A percentile compares a stretch with the other conserved stretches of the same genome.
Conservation (phyloP, 2,113 vertebrate genomes). For the Eulemur rufifrons region DNA sequence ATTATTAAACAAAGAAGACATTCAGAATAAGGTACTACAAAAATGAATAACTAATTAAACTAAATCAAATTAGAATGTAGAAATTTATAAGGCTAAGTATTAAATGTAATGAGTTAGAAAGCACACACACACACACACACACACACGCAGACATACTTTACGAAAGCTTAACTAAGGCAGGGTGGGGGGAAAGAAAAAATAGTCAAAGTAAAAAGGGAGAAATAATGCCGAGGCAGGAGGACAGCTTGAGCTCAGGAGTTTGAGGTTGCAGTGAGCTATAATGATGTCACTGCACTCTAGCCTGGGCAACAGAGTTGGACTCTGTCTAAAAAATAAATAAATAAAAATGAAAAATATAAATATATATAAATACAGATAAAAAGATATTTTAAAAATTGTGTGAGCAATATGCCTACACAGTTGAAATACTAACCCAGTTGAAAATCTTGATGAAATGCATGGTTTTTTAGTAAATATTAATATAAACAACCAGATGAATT, state of each 20-base stretch:
- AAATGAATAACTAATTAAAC: not conserved
- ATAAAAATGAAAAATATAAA: no score
- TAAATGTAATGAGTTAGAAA: not conserved
- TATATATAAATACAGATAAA: conserved; percentile 1
- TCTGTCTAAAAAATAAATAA: no score
- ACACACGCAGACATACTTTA: not conserved
- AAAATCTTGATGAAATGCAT: not conserved
- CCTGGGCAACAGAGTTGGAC: no score
- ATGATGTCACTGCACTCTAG: no score
- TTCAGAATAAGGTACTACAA: not conserved
- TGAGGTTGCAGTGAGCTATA: no score
- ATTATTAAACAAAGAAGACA: not conserved
- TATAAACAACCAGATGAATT: not conserved
- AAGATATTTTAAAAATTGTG: not conserved
- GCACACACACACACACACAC: not conserved
- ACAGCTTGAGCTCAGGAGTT: no score
- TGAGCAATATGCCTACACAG: not conserved
- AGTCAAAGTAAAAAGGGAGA: not conserved
- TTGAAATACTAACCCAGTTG: not conserved
- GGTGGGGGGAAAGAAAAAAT: not conserved
- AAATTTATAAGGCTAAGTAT: not conserved
- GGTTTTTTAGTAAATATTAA: not conserved
- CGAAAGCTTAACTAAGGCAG: not conserved
- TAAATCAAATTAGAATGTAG: not conserved
- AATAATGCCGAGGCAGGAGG: no score